Evolutionary conservation across 2,797 vertebrate genomes (phyloP), one percentile per base, ranked within the genome.

Genomic region (Scolopax rusticola): DNA sequence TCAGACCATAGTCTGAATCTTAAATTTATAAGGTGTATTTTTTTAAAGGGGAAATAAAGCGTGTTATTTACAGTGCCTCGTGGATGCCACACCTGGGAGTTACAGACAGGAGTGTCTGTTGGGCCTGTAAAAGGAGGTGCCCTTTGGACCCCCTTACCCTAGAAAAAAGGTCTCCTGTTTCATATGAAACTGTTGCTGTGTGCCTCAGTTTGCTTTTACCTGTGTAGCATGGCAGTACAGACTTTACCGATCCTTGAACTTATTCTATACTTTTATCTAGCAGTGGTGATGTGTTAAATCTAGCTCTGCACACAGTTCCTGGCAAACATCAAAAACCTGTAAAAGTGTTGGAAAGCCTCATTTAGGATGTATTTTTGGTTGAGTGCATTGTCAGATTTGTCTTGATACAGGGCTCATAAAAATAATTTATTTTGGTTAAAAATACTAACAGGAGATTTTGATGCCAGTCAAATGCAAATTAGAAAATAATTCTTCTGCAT

Each of bases 141-240:
- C 88, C 96, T 96, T 95, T 96, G 95, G 59, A 96, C 74, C 10
- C 21, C 56, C 18, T 90, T 82, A 53, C 36, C 75, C 33, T 74
- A 90, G 83, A 53, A 76, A 69, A 90, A 61, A 89, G 36, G 27
- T 76, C 51, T 94, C 11, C 63, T 87, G 19, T 93, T 88, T 82
- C 63, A 47, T 60, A 30, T 43, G 51, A 69, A 88, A 60, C 27
- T 38, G 24, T 59, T 71, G 19, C 57, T 89, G 21, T 56, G 21
- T 84, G 51, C 40, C 48, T 88, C 24, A 43, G 25, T 88, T 87
- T 90, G 23, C 32, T 91, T 94, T 87, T 61, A 75, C 69, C 47
- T 76, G 40, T 38, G 73, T 81, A 48, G 25, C 28, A 25, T 3
- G 4, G 23, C 10, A 81, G 54, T 60, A 68, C 28, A 67, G 54